A percentile compares a stretch with the other conserved stretches of the same genome.
These are phyloP conservation scores for Osmoderma eremita DNA, from an alignment of 2,888 invertebrate genomes.

Conservation along the genomic window DNA sequence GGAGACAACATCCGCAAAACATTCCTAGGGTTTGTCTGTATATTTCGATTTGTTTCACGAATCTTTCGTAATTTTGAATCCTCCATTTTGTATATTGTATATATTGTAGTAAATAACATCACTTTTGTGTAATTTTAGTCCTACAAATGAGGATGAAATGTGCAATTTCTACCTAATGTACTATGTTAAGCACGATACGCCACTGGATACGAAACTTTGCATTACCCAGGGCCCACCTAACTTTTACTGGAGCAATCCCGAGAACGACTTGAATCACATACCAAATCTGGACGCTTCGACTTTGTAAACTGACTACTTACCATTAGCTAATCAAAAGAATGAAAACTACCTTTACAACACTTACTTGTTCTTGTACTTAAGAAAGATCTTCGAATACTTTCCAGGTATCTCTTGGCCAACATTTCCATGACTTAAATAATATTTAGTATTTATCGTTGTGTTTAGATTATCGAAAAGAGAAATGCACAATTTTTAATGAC, in stretches of 20 bases:
- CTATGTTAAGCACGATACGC: conserved; percentile 81
- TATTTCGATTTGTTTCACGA: no score
- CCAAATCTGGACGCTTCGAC: conserved; percentile 77
- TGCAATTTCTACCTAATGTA: conserved; percentile 97
- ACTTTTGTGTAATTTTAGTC: conserved; percentile 64
- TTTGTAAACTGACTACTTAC: conserved; percentile 56
- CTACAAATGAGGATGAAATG: conserved; percentile 92
- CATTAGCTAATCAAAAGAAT: conserved; percentile 53
- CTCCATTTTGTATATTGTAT: no score
- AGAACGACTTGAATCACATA: conserved; percentile 76
- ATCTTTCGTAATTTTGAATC: no score
- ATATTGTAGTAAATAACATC: conserved; percentile 5
- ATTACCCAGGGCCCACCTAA: conserved; percentile 85
- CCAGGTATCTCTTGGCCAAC: conserved; percentile 12
- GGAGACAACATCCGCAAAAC: no score
- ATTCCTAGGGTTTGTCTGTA: no score
- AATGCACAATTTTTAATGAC: conserved; percentile 6
- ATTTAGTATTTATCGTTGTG: conserved; percentile 11
- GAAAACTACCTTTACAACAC: neutral
- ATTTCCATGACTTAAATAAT: conserved; percentile 7
- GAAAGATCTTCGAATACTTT: conserved; percentile 22
- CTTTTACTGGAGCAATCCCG: conserved; percentile 81
- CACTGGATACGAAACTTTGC: conserved; percentile 82
- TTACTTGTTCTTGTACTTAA: conserved; percentile 14
- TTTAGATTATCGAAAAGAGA: conserved; percentile 13